Conservation (phyloP, 2,888 invertebrate genomes). For the Caenorhabditis sp. region DNA sequence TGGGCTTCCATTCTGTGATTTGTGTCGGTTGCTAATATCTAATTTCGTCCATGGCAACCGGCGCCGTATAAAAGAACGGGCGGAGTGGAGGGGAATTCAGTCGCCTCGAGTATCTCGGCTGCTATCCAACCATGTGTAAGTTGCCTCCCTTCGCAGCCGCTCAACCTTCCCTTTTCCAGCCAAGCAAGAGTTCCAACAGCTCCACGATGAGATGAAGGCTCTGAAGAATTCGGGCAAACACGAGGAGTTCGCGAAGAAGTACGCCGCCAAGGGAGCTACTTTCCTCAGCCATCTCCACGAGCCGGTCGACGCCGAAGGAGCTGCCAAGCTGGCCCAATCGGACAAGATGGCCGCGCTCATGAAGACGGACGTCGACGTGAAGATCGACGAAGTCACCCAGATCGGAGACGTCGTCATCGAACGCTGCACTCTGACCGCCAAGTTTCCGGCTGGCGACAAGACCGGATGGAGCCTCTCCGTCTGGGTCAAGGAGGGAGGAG, state of each 20-base stretch:
- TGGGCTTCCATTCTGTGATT: constrained; percentile 30
- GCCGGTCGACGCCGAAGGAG: constrained; percentile 31
- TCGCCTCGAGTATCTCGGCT: constrained; percentile 15
- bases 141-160: not conserved
- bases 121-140: constrained; percentile 38
- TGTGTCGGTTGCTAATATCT: constrained; percentile 21
- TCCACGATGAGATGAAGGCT: constrained; percentile 55
- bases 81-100: not conserved
- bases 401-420: constrained; percentile 49
- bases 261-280: constrained; percentile 50
- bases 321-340: constrained; percentile 16
- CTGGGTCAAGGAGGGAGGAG: constrained; percentile 59
- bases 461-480: constrained; percentile 55
- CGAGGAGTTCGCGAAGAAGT: constrained; percentile 52
- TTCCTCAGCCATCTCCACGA: constrained; percentile 57
- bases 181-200: constrained; percentile 53
- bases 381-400: constrained; percentile 46
- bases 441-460: constrained; percentile 52
- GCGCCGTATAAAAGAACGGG: constrained; percentile 28
- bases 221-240: constrained; percentile 40
- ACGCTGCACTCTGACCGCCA: constrained; percentile 42
- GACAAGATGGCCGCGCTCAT: constrained; percentile 33
- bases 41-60: constrained; percentile 30
- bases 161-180: constrained; percentile 32
- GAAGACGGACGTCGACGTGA: constrained; percentile 41